A percentile compares a stretch with the other conserved stretches of the same genome.
These are phyloP conservation scores for Chaetodon auriga DNA, from an alignment of 2,113 vertebrate genomes.

Conservation along the genomic window DNA sequence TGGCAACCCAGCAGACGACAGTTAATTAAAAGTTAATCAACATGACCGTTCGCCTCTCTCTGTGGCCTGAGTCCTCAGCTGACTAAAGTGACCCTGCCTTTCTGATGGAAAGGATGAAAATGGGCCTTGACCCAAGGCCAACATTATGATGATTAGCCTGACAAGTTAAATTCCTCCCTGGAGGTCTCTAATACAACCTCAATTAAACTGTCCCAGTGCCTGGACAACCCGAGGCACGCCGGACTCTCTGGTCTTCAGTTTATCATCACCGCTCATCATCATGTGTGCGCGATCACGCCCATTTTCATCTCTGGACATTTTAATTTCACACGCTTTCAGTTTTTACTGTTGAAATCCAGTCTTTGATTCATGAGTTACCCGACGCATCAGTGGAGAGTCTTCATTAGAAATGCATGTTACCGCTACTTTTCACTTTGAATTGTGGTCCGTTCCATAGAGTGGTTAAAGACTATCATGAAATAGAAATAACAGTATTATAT, in stretches of 20 bases:
- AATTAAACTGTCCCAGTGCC: conserved; percentile 68
- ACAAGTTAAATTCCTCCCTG: conserved; percentile 71
- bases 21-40: conserved; percentile 67
- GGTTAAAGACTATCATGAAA: conserved; percentile 31
- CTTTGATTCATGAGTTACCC: conserved; percentile 67
- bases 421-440: conserved; percentile 54
- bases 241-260: conserved; percentile 46
- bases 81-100: conserved; percentile 53
- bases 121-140: conserved; percentile 64
- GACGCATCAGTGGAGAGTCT: conserved; percentile 52
- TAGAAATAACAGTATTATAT: conserved; percentile 36
- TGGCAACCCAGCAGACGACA: conserved; percentile 18
- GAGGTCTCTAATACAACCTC: conserved; percentile 68
- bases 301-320: conserved; percentile 70
- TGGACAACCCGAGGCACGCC: conserved; percentile 34
- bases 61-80: conserved; percentile 37
- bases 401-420: conserved; percentile 69
- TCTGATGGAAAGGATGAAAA: conserved; percentile 62
- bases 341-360: conserved; percentile 54
- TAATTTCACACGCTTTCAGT: conserved; percentile 80
- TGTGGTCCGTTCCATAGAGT: conserved; percentile 19
- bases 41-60: conserved; percentile 24
- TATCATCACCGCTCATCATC: conserved; percentile 69
- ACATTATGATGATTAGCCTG: conserved; percentile 71
- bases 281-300: conserved; percentile 36